Evolutionary conservation across 2,113 vertebrate genomes (phyloP).

Genomic region (Columba janthina): DNA sequence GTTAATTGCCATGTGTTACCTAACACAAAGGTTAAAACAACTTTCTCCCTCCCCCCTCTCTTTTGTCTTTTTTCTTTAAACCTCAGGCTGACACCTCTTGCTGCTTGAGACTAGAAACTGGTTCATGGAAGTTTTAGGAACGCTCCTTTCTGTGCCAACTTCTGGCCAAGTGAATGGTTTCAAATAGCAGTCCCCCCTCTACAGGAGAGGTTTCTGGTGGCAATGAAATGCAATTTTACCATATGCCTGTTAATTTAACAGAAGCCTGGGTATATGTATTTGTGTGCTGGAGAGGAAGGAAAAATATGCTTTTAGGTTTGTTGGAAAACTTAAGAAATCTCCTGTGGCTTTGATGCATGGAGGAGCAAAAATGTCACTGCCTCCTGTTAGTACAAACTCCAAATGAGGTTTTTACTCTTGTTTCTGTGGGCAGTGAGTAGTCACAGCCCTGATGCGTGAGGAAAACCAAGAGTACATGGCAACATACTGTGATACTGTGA

Average conservation of each 20-base stretch:
- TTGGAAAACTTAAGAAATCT: background rate
- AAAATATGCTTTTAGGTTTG: background rate
- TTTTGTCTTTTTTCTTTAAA: background rate
- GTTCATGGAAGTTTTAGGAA: background rate
- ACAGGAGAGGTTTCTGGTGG: background rate
- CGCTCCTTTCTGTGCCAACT: background rate
- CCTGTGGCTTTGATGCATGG: background rate
- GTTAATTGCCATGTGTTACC: background rate
- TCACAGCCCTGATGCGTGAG: accelerated
- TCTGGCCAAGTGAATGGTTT: background rate
- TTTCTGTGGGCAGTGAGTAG: background rate
- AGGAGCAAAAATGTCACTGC: background rate
- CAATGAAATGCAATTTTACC: background rate
- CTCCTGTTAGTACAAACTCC: background rate
- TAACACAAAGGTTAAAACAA: background rate
- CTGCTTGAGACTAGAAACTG: background rate
- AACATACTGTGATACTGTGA: background rate
- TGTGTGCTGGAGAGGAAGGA: background rate
- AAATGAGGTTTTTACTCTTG: background rate
- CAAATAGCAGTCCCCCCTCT: background rate
- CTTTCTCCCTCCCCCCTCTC: background rate
- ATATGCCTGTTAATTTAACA: background rate
- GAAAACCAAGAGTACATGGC: background rate
- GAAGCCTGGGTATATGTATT: background rate
- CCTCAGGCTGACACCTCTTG: background rate